Evolutionary conservation across 2,113 vertebrate species (phyloP), one percentile per base, ranked within the genome.

Genomic region (Eolophus roseicapilla): DNA sequence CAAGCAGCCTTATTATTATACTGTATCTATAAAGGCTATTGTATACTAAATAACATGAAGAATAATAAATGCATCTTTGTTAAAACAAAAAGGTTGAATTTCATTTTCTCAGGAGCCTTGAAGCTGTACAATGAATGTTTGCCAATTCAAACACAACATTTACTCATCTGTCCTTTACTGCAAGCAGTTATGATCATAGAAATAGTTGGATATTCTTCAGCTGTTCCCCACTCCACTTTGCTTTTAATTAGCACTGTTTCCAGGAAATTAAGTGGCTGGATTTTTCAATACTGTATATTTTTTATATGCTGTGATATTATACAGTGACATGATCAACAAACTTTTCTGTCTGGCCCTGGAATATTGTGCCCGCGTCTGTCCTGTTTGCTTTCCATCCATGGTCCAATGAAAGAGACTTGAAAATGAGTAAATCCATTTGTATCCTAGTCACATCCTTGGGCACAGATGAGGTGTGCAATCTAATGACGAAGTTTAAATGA

Each of bases 171-270:
- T 76, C 62, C 41, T 93, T 94, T 92, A 52, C 73, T 62, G 41
- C 35, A 92, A 82, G 60, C 64, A 85, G 41, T 59, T 69, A 80
- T 44, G 28, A 65, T 87, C 53, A 59, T 33, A 95, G 62, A 93
- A 96, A 92, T 79, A 67, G 75, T 44, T 94, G 70, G 49, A 86
- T 85, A 62, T 87, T 79, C 53, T 88, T 95, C 78, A 87, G 67
- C 74, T 93, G 57, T 53, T 93, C 35, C 41, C 57, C 57, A 75
- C 41, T 95, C 35, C 62, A 89, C 75, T 85, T 89, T 68, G 33
- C 31, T 91, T 93, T 93, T 92, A 90, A 97, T 96, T 95, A 94
- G 74, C 59, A 73, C 53, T 39, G 88, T 91, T 90, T 83, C 86
- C 65, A 87, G 74, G 41, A 96, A 87, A 93, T 82, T 73, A 76